A percentile compares a stretch with the other conserved stretches of the same genome.
Evolutionary conservation across 1,140 invertebrate species (phyloP).

Genomic region (Magallana ariakensis): DNA sequence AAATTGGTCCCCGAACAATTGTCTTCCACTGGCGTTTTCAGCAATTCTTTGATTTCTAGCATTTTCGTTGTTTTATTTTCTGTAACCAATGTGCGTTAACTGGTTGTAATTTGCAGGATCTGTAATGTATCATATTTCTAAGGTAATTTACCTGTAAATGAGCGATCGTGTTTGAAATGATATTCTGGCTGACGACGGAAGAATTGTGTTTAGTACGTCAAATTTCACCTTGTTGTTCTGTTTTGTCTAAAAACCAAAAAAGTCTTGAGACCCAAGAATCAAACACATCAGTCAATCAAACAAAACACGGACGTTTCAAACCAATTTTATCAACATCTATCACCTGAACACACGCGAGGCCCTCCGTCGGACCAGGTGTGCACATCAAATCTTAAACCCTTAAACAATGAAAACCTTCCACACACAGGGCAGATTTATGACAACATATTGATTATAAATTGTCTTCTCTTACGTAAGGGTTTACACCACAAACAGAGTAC

Average conservation of each 20-base stretch:
- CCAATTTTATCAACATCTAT: slow-evolving; percentile 13
- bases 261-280: not conserved
- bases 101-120: too few species aligned
- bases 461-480: not conserved
- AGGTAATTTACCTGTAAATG: too few species aligned
- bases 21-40: too few species aligned
- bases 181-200: not conserved
- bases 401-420: not conserved
- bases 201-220: not conserved
- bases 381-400: not conserved
- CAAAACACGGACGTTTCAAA: not conserved
- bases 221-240: not conserved
- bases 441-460: slow-evolving; percentile 17
- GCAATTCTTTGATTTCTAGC: too few species aligned
- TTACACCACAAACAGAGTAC: not conserved
- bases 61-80: too few species aligned
- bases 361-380: not conserved
- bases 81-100: too few species aligned
- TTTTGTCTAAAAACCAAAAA: not conserved
- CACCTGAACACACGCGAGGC: not conserved
- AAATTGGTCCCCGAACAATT: too few species aligned
- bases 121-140: too few species aligned
- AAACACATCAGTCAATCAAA: not conserved
- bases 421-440: not conserved
- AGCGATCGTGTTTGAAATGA: not conserved